Evolutionary conservation across 2,888 invertebrate species (phyloP), one percentile per base, ranked within the genome.

Genomic region (Steinernema carpocapsae): DNA sequence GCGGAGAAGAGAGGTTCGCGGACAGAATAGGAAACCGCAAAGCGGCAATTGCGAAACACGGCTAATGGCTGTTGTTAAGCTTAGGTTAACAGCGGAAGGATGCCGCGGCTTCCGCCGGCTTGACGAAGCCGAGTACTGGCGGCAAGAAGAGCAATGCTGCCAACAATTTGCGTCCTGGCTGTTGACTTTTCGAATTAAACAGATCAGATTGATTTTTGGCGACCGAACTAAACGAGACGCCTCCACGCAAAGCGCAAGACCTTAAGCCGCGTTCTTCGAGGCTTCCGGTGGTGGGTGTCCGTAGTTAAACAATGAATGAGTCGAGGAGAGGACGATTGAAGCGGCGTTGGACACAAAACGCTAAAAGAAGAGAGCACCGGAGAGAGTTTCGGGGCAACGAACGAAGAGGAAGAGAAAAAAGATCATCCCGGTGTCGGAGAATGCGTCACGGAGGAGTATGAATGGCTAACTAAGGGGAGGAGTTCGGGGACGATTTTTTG

Each of bases 101-200:
- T 22, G 26, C 14, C 26, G 26, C 56, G 56, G n/a, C n/a, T n/a
- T n/a, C n/a, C n/a, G n/a, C n/a, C n/a, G n/a, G n/a, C n/a, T n/a
- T n/a, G n/a, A n/a, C n/a, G n/a, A n/a, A n/a, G n/a, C n/a, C n/a
- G n/a, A n/a, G n/a, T n/a, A n/a, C n/a, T n/a, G n/a, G n/a, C n/a
- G n/a, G n/a, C n/a, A n/a, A n/a, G 26, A 56, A 51, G 22, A 26
- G 56, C 43, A 26, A 22, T 26, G 56, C 56, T 22, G 17, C 6
- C 56, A 56, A 26, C 22, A 26, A 56, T 56, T 56, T 56, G 22
- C 56, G 26, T 43, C 14, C 56, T 56, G n/a, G n/a, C 17, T 56
- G 56, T 56, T 56, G 56, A 56, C 56, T 56, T 56, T 56, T 24
- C 26, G 56, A 56, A 22, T 56, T 56, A 56, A 56, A 24, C 56